Evolutionary conservation across 2,888 invertebrate genomes (phyloP), one percentile per base, ranked within the genome.

Genomic region (Orthosia incerta): DNA sequence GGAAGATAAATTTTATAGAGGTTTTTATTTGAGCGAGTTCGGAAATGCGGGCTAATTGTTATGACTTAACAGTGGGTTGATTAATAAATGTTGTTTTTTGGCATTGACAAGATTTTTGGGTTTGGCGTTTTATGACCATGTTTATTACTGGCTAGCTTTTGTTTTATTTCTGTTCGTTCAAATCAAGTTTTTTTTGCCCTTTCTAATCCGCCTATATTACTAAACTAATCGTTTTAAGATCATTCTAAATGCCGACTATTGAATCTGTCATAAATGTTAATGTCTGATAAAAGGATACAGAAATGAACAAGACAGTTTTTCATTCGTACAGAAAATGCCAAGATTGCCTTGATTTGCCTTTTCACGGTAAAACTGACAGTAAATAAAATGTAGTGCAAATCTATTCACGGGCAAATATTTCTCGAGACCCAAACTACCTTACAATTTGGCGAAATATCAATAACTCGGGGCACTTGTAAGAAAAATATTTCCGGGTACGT

Each of bases 401-500:
- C 18, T 65, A 48, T 62, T 80, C 74, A 66, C 48, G 56, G 26
- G 48, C 12, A 79, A 79, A 79, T 79, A 78, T 76, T 74, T 74
- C 59, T 50, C 50, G 57, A 61, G 71, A 23, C 59, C 53, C 77
- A 77, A 83, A 86, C 77, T 79, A 71, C 71, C 71, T 80, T 72
- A 79, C 78, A 76, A 76, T 80, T 88, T 87, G 88, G 84, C 83
- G 83, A 87, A 83, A 85, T 85, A 83, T 85, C 79, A 86, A 87
- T 87, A 85, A 79, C 82, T 79, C 67, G 85, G 82, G 77, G 87
- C 82, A 86, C 81, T 85, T 78, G 71, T 81, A 82, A 76, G 76
- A 78, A 79, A 88, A 89, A 89, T 85, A 88, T 87, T 87, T 86
- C 84, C 82, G 82, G 71, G 70, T 82, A 86, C 82, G 89, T 88